Base-by-base conservation (phyloP, 1,140 invertebrate species). In the Calosoma granatense region DNA sequence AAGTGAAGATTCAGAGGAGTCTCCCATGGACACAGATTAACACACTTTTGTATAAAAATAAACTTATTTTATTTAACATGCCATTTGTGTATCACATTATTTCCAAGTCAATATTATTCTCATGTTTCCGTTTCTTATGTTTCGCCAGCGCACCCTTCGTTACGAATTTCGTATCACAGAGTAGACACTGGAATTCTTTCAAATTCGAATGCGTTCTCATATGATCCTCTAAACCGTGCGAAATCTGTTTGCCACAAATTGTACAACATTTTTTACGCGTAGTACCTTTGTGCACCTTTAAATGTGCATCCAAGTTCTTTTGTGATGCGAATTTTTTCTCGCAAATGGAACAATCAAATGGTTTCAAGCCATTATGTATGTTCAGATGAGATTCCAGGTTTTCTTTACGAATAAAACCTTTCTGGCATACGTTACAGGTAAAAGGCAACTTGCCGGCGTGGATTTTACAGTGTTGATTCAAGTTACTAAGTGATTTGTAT, bases 401-500 rank as follows among this genome's bases (percentile, higher is more conserved):
- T 56, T 70, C 68, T 47, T 68, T 68, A 12, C 68, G 36, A 61
- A 69, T 63, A 53, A 69, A 70, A 15, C 67, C 67, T 60, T 67
- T 70, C n/a, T 64, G 58, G 53, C 68, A 70, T 17, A 67, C 61
- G 2, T 47, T 12, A 55, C 68, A 70, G 11, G 36, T 59, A 51
- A 60, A 68, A 1, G 68, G 68, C 36, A 69, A 51, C 22, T 57
- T 58, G 15, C 61, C 59, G 51, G 61, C 60, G 55, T 70, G 70
- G 30, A 64, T 59, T 60, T 70, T 72, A 59, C 67, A 65, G 56
- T 72, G 71, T 53, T 68, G 69, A 51, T 69, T 67, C 23, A 72
- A 59, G 54, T 70, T 70, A 47, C 66, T 69, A 14, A 67, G 15
- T 1, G 69, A 70, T 55, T 69, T 70, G 51, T 71, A 72, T 22